phyloP scores from a whole-genome alignment of 2,888 invertebrate species.

The Helobdella robusta region DNA sequence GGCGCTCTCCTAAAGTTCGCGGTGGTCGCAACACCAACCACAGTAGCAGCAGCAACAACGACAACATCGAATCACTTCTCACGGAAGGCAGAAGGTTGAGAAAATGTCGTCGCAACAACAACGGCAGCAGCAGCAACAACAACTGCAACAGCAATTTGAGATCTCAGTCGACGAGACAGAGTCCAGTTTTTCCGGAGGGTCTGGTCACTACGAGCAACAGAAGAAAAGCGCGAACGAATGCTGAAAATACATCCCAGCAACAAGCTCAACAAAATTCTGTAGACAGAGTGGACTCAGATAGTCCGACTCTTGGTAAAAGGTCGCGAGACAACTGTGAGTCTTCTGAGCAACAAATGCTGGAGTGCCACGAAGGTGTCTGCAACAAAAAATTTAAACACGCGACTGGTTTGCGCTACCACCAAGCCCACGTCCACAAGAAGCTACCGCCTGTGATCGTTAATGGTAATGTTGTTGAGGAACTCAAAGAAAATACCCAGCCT shows the following conservation, averaged over 20 bases:
- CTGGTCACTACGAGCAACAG: neutral
- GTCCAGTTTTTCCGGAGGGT: slow-evolving; percentile 10
- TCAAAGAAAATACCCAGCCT: slow-evolving; percentile 3
- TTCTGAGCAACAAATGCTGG: slow-evolving; percentile 43
- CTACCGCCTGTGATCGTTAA: slow-evolving; percentile 4
- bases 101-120: slow-evolving; percentile 22
- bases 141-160: neutral
- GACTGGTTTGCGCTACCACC: slow-evolving; percentile 88
- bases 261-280: too few species aligned
- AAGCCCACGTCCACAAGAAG: slow-evolving; percentile 76
- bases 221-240: neutral
- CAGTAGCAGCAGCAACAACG: neutral
- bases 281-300: too few species aligned
- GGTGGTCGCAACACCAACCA: neutral
- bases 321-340: slow-evolving; percentile 50
- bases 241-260: neutral
- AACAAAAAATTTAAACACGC: slow-evolving; percentile 94
- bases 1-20: slow-evolving; percentile 4
- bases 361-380: slow-evolving; percentile 91
- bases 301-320: neutral
- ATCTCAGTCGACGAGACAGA: slow-evolving; percentile 11
- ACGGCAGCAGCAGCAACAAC: neutral
- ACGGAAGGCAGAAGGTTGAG: slow-evolving; percentile 16
- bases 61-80: neutral
- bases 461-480: slow-evolving; percentile 10